Conservation (phyloP, 2,797 vertebrate genomes). For the Novumbra hubbsi region DNA sequence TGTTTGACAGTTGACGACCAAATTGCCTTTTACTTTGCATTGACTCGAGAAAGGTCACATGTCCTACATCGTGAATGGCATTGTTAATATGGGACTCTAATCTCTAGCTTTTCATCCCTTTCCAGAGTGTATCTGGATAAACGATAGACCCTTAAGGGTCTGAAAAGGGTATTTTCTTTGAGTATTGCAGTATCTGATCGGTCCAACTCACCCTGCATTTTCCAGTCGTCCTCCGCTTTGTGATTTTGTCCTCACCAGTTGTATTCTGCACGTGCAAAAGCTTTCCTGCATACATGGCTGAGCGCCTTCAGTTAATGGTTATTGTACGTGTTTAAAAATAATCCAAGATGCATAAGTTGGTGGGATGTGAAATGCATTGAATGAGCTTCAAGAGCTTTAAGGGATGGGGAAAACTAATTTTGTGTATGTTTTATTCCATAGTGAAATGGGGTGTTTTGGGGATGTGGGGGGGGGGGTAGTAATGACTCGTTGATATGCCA, state of each 20-base stretch:
- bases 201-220: slow-evolving; percentile 9
- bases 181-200: not conserved
- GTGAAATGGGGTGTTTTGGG: not conserved
- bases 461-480: not conserved
- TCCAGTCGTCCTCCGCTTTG: not conserved
- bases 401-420: not conserved
- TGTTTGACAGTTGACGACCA: not conserved
- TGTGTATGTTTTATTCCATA: not conserved
- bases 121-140: slow-evolving; percentile 13
- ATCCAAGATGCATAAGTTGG: not conserved
- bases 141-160: slow-evolving; percentile 23
- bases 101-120: slow-evolving; percentile 29
- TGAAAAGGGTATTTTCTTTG: slow-evolving; percentile 20
- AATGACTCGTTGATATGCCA: not conserved
- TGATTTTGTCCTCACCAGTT: not conserved
- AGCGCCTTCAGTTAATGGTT: not conserved
- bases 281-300: slow-evolving; percentile 30
- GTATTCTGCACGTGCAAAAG: slow-evolving; percentile 6
- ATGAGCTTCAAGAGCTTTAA: not conserved
- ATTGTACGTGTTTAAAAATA: not conserved
- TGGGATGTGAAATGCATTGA: not conserved
- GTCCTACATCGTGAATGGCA: slow-evolving; percentile 44
- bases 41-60: slow-evolving; percentile 48
- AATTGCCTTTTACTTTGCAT: slow-evolving; percentile 24
- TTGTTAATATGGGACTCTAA: slow-evolving; percentile 14